Percentiles rank a stretch among this genome's conserved stretches.
Conservation (phyloP, 2,888 invertebrate species). For the Phrixothrix hirtus region DNA sequence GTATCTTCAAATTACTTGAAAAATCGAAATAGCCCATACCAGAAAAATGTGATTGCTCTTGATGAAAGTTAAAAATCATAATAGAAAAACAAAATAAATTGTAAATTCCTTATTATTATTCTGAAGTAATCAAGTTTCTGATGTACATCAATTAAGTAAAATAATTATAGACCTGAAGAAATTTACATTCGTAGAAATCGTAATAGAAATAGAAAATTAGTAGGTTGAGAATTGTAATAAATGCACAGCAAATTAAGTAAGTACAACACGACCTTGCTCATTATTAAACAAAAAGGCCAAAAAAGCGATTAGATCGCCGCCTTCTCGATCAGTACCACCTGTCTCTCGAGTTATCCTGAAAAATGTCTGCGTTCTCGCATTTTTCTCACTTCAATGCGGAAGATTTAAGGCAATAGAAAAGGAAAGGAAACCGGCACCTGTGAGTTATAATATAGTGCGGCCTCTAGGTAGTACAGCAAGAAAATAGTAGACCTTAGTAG, state of each 20-base stretch:
- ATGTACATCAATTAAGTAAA: too few relatives aligned
- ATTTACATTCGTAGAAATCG: too few relatives aligned
- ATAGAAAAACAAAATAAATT: too few relatives aligned
- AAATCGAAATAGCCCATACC: too few relatives aligned
- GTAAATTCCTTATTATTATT: too few relatives aligned
- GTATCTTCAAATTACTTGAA: too few relatives aligned
- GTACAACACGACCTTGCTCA: constrained; percentile 31
- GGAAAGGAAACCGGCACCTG: constrained; percentile 11
- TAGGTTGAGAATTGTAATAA: constrained; percentile 10
- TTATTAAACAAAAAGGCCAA: constrained; percentile 26
- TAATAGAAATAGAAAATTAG: constrained; percentile 3
- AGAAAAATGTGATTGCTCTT: too few relatives aligned
- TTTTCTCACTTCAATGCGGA: constrained; percentile 7
- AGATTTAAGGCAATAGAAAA: constrained; percentile 15
- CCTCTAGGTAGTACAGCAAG: constrained; percentile 22
- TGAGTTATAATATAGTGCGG: constrained; percentile 17
- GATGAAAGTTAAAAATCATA: too few relatives aligned
- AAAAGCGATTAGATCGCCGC: constrained; percentile 26
- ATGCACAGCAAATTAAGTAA: constrained; percentile 26
- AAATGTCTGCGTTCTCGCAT: constrained; percentile 8
- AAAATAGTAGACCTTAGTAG: constrained; percentile 30
- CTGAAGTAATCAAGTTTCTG: too few relatives aligned
- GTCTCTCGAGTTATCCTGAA: constrained; percentile 15
- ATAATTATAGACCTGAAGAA: too few relatives aligned
- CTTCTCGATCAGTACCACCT: constrained; percentile 33